Conservation (phyloP, 1,140 invertebrate species). For the Saccostrea glomerata region DNA sequence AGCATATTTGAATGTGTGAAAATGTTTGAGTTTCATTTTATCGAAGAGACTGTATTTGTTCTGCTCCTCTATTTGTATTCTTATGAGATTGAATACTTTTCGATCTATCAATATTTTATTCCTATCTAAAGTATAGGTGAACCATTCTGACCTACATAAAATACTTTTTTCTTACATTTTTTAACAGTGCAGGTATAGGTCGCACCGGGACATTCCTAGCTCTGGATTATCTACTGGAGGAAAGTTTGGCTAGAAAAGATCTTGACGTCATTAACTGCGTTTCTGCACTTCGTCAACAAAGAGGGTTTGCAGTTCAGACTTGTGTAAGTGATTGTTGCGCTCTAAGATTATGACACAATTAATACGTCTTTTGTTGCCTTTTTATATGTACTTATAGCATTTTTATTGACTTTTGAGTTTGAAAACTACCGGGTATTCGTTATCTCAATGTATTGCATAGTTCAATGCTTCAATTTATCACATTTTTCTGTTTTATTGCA, state of each 20-base stretch:
- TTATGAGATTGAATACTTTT: no score
- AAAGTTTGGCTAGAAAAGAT: background rate
- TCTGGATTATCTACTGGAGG: conserved; percentile 13
- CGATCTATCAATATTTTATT: no score
- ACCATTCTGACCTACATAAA: background rate
- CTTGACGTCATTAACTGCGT: conserved; percentile 14
- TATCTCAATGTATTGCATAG: background rate
- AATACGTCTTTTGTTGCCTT: no score
- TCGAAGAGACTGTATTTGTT: no score
- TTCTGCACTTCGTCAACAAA: conserved; percentile 15
- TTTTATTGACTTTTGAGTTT: background rate
- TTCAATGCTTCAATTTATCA: background rate
- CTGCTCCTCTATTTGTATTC: no score
- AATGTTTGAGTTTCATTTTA: no score
- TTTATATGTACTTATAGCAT: background rate
- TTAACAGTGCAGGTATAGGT: background rate
- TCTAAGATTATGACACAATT: background rate
- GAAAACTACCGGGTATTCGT: no score
- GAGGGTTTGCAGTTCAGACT: background rate
- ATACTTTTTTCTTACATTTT: background rate
- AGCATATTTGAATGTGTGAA: no score
- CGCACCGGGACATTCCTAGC: conserved; percentile 32
- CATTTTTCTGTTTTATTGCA: background rate
- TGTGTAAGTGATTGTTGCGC: background rate
- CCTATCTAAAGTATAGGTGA: background rate